Conservation (phyloP, 1,140 invertebrate genomes). For the Trichomalopsis sarcophagae region DNA sequence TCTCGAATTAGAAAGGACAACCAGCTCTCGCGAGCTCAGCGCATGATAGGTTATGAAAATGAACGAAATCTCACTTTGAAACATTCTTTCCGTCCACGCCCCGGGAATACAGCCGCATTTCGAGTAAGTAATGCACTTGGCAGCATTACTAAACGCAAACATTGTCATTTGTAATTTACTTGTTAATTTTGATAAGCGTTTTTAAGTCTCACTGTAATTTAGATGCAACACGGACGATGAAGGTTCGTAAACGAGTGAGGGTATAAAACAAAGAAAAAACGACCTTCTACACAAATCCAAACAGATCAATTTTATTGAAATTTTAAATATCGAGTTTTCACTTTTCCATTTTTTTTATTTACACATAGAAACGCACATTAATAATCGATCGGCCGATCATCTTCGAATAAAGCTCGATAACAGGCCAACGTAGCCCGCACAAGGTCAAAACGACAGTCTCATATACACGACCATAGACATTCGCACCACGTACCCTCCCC, state of each 20-base stretch:
- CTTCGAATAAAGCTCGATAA: background rate
- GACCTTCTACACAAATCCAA: no score
- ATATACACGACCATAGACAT: constrained; percentile 52
- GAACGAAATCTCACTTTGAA: constrained; percentile 28
- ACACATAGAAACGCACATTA: background rate
- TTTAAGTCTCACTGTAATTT: background rate
- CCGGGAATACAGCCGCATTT: constrained; percentile 41
- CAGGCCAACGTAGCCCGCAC: background rate
- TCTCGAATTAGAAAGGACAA: background rate
- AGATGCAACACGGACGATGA: background rate
- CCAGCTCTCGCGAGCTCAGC: background rate
- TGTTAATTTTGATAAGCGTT: background rate
- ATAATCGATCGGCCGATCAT: background rate
- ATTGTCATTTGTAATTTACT: background rate
- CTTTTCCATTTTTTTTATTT: no score
- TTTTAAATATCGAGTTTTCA: no score
- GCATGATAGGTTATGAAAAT: background rate
- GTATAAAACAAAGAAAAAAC: no score
- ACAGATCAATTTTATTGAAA: no score
- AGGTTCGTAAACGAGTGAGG: background rate
- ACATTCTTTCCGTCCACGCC: constrained; percentile 7
- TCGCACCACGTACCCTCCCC: constrained; percentile 67
- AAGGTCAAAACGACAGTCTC: background rate
- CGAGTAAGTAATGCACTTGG: constrained; percentile 14
- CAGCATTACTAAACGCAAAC: constrained; percentile 1